phyloP scores from a whole-genome alignment of 2,113 vertebrate genomes.

The Stigmatopora nigra region DNA sequence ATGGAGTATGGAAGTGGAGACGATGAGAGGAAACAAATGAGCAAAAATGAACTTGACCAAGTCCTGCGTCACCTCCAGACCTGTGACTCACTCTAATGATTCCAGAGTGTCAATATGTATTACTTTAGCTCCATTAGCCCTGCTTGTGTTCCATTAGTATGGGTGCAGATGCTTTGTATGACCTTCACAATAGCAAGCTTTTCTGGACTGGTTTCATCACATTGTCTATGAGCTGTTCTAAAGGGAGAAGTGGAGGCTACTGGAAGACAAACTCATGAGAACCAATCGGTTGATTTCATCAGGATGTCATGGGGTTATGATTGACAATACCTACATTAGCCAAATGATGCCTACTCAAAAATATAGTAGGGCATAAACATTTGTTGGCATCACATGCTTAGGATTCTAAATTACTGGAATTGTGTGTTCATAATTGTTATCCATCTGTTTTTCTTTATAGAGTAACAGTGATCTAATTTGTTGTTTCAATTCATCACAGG shows the following conservation, averaged over 20 bases:
- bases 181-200: slow-evolving; percentile 38
- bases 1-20: slow-evolving; percentile 43
- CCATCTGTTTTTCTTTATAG: neutral
- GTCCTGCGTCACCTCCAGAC: slow-evolving; percentile 20
- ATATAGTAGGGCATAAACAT: neutral
- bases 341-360: neutral
- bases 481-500: slow-evolving; percentile 12
- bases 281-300: neutral
- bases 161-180: slow-evolving; percentile 10
- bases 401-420: neutral
- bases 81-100: slow-evolving; percentile 33
- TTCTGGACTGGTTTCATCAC: slow-evolving; percentile 13
- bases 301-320: neutral
- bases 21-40: slow-evolving; percentile 44
- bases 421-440: neutral
- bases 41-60: slow-evolving; percentile 48
- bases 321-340: neutral
- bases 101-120: slow-evolving; percentile 56
- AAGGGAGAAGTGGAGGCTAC: neutral
- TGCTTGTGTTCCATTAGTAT: slow-evolving; percentile 48
- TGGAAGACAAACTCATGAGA: slow-evolving; percentile 11
- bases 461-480: slow-evolving; percentile 1
- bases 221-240: neutral
- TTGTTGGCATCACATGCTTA: neutral
- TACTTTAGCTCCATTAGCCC: slow-evolving; percentile 52